Base-by-base conservation (phyloP, 2,888 invertebrate genomes). In the Thecophora atra region DNA sequence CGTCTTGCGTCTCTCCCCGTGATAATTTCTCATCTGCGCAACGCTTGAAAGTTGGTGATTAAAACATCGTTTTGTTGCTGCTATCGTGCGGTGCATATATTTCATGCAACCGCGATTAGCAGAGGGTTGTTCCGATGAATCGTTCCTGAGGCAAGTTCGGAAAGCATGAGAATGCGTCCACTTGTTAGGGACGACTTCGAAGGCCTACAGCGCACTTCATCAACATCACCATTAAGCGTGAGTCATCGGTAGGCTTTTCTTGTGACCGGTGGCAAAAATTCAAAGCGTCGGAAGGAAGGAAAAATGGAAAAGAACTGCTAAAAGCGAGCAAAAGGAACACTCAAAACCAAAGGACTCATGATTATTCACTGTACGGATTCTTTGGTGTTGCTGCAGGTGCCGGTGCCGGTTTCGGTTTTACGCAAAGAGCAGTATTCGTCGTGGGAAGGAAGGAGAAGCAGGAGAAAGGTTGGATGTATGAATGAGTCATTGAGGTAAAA, bases 181-280 rank as follows among this genome's bases (percentile, higher is more conserved):
- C 58, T 58, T 28, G 58, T 58, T 58, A 26, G 37, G n/a, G 17
- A 58, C 28, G 21, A 24, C 3, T 26, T 58, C 26, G 28, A 58
- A 24, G 28, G 58, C 58, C 24, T 58, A 28, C 26, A 47, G 47
- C 47, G 47, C n/a, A 47, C n/a, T 47, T 24, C 58, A 58, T 24
- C 58, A 28, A 58, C 28, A 26, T 58, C 24, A 58, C 37, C 37
- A 28, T 58, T 24, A 58, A 28, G 58, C 15, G 58, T 58, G 58
- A 58, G 24, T 58, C 58, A 58, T 58, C 58, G 58, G 26, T 28
- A 28, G 28, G 13, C 58, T 58, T 28, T 15, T 47, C 17, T 54
- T 11, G 17, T 54, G 58, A 13, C 58, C 58, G 58, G 24, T 28
- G 58, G 58, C 58, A 24, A 28, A 58, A 58, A 26, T 58, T 58